phyloP scores from a whole-genome alignment of 1,140 invertebrate genomes.

The Tetranychus cinnabarinus region DNA sequence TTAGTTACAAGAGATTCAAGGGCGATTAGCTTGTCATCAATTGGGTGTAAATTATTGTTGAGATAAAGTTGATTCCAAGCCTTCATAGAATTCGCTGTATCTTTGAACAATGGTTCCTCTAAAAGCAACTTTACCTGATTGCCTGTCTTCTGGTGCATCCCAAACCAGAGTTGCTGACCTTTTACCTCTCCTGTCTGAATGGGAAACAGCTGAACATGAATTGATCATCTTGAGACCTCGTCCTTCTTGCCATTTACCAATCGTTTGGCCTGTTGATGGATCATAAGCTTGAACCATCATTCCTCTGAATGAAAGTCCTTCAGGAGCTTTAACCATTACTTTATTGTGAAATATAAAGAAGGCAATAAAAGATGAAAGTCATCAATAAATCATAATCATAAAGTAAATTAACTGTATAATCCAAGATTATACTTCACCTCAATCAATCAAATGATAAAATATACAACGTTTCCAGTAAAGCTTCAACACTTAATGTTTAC shows the following conservation, averaged over 20 bases:
- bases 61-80: neutral
- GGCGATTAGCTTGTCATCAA: neutral
- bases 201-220: slow-evolving; percentile 48
- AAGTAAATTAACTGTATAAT: too few species aligned
- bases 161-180: slow-evolving; percentile 41
- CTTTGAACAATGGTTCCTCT: slow-evolving; percentile 10
- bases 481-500: too few species aligned
- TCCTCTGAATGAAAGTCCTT: slow-evolving; percentile 9
- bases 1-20: too few species aligned
- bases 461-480: too few species aligned
- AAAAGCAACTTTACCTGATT: neutral
- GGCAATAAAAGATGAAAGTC: too few species aligned
- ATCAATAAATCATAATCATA: too few species aligned
- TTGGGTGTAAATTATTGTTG: neutral
- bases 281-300: slow-evolving; percentile 9
- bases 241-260: slow-evolving; percentile 40
- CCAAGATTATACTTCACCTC: too few species aligned
- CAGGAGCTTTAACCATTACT: slow-evolving; percentile 4
- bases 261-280: slow-evolving; percentile 20
- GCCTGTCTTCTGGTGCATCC: slow-evolving; percentile 31
- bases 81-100: slow-evolving; percentile 7
- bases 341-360: neutral
- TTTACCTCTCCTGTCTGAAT: slow-evolving; percentile 53
- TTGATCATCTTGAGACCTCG: slow-evolving; percentile 43
- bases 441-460: too few species aligned